Percentiles rank a stretch among this genome's conserved stretches.
Conservation (phyloP, 2,797 vertebrate genomes). For the Orestias chungarensis region DNA sequence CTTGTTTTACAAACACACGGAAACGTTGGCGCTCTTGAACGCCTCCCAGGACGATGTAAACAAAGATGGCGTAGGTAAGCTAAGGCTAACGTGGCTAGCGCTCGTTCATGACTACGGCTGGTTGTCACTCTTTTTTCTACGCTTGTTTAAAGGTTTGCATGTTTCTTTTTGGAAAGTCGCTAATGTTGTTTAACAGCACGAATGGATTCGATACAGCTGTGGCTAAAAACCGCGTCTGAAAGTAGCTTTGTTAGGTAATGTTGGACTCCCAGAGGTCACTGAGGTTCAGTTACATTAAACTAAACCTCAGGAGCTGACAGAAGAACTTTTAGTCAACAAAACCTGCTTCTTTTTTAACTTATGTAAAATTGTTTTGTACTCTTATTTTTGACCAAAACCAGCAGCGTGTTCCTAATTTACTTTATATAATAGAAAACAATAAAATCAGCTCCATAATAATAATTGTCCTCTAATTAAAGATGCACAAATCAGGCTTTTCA, state of each 20-base stretch:
- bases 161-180: not conserved
- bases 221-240: not conserved
- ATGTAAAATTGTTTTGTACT: too few relatives aligned
- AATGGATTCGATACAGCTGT: not conserved
- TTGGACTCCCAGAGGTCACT: constrained; percentile 1
- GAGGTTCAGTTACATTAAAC: not conserved
- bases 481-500: too few relatives aligned
- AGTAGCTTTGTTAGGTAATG: not conserved
- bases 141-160: too few relatives aligned
- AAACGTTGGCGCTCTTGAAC: constrained; percentile 5
- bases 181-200: not conserved
- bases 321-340: too few relatives aligned
- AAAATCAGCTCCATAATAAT: too few relatives aligned
- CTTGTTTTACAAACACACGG: not conserved
- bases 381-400: too few relatives aligned
- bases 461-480: too few relatives aligned
- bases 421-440: too few relatives aligned
- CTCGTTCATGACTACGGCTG: not conserved
- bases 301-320: too few relatives aligned
- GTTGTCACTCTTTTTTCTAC: not conserved
- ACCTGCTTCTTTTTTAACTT: too few relatives aligned
- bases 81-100: not conserved
- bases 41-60: not conserved
- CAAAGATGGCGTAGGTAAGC: not conserved
- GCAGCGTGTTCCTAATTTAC: too few relatives aligned